These are phyloP conservation scores for Patagioenas fasciata DNA, from an alignment of 2,113 vertebrate genomes.

Conservation along the genomic window DNA sequence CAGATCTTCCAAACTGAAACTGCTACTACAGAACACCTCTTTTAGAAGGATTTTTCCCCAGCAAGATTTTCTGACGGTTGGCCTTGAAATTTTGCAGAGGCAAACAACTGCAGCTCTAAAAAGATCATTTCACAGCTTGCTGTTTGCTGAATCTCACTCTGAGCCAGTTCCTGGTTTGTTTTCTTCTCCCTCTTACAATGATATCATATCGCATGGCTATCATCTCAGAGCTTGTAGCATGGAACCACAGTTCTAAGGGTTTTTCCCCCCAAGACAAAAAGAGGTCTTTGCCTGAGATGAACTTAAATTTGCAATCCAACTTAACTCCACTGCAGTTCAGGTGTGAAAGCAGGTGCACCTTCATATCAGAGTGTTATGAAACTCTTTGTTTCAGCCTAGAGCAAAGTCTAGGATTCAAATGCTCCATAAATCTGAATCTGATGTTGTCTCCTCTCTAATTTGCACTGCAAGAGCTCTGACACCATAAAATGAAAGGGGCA, in stretches of 20 bases:
- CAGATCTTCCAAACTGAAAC: background rate
- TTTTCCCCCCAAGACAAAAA: background rate
- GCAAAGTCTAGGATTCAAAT: background rate
- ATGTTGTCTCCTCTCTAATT: background rate
- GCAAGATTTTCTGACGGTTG: background rate
- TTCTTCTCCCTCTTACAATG: background rate
- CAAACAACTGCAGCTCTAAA: background rate
- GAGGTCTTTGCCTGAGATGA: background rate
- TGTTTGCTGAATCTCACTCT: background rate
- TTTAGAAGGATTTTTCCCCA: background rate
- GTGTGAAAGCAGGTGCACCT: background rate
- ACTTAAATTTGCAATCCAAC: background rate
- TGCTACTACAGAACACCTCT: background rate
- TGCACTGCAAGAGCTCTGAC: background rate
- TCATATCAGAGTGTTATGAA: background rate
- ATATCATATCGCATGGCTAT: background rate
- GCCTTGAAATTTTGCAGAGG: conserved; percentile 37
- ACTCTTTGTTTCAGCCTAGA: background rate
- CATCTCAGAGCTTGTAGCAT: background rate
- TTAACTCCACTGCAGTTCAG: background rate
- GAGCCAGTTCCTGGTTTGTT: background rate
- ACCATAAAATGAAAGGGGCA: background rate
- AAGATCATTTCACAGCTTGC: background rate
- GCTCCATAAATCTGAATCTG: background rate
- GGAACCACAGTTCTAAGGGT: background rate